Evolutionary conservation across 1,140 invertebrate species (phyloP).

Genomic region (Gyrodactylus bullatarudis): DNA sequence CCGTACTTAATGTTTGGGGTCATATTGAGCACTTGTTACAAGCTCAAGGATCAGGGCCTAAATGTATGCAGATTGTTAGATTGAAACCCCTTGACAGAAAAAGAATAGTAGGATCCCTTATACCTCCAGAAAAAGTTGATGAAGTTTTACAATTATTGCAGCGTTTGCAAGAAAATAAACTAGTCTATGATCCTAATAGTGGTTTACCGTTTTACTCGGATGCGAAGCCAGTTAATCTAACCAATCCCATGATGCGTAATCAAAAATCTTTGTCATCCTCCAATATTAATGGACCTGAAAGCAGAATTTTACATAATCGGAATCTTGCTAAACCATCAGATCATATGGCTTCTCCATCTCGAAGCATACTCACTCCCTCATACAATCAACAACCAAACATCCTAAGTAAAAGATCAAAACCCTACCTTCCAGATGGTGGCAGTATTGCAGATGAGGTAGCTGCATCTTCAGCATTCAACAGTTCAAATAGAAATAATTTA

Average conservation of each 20-base stretch:
- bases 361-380: not conserved
- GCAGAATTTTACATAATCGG: not conserved
- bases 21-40: not conserved
- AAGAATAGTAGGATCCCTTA: not conserved
- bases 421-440: not conserved
- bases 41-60: not conserved
- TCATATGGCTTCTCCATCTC: not conserved
- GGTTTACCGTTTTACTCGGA: not conserved
- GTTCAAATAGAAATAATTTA: not conserved
- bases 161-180: not conserved
- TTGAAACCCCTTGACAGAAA: not conserved
- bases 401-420: not conserved
- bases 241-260: not conserved
- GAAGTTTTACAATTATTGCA: not conserved
- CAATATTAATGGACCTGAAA: not conserved
- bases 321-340: no score
- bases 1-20: constrained; percentile 1
- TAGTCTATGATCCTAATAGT: not conserved
- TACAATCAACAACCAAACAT: not conserved
- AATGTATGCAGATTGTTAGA: not conserved
- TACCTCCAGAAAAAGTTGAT: not conserved
- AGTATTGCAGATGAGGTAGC: not conserved
- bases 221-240: not conserved
- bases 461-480: not conserved
- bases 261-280: not conserved